Conservation (phyloP, 2,888 invertebrate genomes). For the Tetropium fuscum region DNA sequence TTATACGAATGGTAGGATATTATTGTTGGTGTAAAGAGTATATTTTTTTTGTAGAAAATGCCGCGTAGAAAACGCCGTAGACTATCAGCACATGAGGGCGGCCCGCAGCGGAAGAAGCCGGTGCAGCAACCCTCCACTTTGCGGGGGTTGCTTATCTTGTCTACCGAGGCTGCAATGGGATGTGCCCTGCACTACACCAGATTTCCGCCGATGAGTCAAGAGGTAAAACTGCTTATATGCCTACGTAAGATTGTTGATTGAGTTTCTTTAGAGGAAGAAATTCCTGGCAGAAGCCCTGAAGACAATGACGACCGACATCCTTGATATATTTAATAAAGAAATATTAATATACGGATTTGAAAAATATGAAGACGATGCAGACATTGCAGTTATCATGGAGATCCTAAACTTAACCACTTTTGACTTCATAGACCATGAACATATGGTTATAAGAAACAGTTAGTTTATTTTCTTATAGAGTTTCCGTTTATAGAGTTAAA, state of each 20-base stretch:
- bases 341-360: conserved; percentile 73
- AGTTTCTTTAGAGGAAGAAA: conserved; percentile 70
- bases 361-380: conserved; percentile 81
- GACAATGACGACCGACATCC: conserved; percentile 77
- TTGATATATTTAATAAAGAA: conserved; percentile 74
- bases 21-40: no score
- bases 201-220: conserved; percentile 73
- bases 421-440: neutral
- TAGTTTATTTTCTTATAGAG: neutral
- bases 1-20: no score
- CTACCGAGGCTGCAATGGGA: conserved; percentile 77
- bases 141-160: conserved; percentile 75
- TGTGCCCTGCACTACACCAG: conserved; percentile 68
- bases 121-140: conserved; percentile 61
- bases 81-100: no score
- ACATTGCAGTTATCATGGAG: conserved; percentile 69
- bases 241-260: neutral
- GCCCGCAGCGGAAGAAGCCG: no score
- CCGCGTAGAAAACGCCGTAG: no score
- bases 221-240: conserved; percentile 63
- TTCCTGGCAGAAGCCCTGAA: conserved; percentile 81
- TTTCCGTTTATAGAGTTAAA: neutral
- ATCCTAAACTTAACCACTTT: neutral
- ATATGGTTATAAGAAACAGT: neutral
- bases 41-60: no score